Conservation (phyloP, 64 coral and sea anemone genomes). For the Stichodactyla helianthus region DNA sequence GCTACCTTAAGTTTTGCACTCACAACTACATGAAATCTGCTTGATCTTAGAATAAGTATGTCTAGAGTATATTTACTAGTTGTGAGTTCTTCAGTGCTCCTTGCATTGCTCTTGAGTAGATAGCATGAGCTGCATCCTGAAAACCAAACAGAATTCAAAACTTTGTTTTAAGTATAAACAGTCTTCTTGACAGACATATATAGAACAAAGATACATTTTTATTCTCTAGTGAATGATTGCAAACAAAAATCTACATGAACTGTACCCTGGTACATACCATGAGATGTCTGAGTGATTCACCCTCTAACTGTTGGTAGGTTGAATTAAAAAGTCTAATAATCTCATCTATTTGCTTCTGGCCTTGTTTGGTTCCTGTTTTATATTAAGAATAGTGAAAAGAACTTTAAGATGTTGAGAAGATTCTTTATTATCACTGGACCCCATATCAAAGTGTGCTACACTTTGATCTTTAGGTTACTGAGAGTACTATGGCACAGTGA, state of each 20-base stretch:
- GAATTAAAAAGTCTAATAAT: constrained; percentile 73
- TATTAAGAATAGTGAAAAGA: not conserved
- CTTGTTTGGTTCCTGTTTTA: constrained; percentile 61
- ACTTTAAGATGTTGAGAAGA: too few species aligned
- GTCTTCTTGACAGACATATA: too few species aligned
- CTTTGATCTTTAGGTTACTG: too few species aligned
- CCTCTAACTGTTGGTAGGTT: constrained; percentile 79
- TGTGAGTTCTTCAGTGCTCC: constrained; percentile 78
- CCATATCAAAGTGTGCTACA: too few species aligned
- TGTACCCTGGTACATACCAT: constrained; percentile 51
- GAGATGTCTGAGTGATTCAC: constrained; percentile 73
- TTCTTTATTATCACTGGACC: not conserved
- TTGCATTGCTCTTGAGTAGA: constrained; percentile 83
- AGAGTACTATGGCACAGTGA: too few species aligned
- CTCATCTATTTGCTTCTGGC: constrained; percentile 76
- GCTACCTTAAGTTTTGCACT: too few species aligned
- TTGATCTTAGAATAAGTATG: too few species aligned
- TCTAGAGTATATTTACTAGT: constrained; percentile 47
- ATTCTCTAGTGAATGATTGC: too few species aligned
- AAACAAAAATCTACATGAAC: too few species aligned
- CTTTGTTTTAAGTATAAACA: not conserved
- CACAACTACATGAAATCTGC: too few species aligned
- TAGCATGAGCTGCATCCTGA: constrained; percentile 84
- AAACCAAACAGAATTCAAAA: not conserved
- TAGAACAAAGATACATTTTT: too few species aligned